Evolutionary conservation across 2,888 invertebrate genomes (phyloP).

Genomic region (Ypsolopha sequella): DNA sequence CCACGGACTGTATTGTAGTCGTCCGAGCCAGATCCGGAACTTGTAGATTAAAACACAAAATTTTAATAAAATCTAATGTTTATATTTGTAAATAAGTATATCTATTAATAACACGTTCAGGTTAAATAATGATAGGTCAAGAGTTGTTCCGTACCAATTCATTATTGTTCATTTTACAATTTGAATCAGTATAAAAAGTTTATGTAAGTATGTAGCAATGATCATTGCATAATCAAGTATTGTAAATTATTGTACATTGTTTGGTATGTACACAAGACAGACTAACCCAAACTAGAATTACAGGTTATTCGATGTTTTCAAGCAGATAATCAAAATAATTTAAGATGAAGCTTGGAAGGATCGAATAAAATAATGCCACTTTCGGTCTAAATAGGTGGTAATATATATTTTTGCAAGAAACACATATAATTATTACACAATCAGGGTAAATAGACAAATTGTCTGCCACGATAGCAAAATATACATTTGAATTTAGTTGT

Average conservation of each 20-base stretch:
- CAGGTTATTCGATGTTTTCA: too few relatives aligned
- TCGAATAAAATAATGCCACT: constrained; percentile 32
- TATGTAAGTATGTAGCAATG: background rate
- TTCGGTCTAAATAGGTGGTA: constrained; percentile 39
- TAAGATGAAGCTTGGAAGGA: constrained; percentile 7
- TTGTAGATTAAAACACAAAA: constrained; percentile 19
- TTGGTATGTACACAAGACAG: too few relatives aligned
- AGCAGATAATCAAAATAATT: too few relatives aligned
- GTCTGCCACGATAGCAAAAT: constrained; percentile 46
- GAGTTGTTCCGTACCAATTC: constrained; percentile 28
- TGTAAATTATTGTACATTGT: too few relatives aligned
- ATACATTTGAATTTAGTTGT: constrained; percentile 14
- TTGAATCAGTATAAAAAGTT: background rate
- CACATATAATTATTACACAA: too few relatives aligned
- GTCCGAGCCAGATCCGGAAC: too few relatives aligned
- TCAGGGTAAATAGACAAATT: constrained; percentile 60
- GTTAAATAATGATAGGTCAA: constrained; percentile 31
- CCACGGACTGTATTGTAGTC: too few relatives aligned
- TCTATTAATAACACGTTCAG: constrained; percentile 28
- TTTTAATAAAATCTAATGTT: constrained; percentile 28
- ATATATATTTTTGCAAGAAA: constrained; percentile 52
- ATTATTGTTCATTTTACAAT: constrained; percentile 9
- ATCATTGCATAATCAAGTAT: too few relatives aligned
- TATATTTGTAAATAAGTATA: constrained; percentile 36
- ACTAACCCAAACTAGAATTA: too few relatives aligned